A percentile compares a stretch with the other conserved stretches of the same genome.
Evolutionary conservation across 2,888 invertebrate species (phyloP).

Genomic region (Tortrix viridana): DNA sequence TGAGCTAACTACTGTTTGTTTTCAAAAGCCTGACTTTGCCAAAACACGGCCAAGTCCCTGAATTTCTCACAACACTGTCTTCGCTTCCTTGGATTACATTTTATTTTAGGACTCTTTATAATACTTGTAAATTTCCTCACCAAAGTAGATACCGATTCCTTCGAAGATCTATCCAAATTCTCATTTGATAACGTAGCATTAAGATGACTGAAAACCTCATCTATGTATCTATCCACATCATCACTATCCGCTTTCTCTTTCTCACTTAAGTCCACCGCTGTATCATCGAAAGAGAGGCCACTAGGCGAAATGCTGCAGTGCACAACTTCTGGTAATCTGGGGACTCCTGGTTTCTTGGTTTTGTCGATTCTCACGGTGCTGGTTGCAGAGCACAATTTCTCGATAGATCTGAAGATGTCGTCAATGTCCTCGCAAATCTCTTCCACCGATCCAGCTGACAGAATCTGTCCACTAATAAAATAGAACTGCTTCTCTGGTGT

Average conservation of each 20-base stretch:
- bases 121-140: conserved; percentile 69
- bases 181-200: conserved; percentile 53
- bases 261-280: conserved; percentile 45
- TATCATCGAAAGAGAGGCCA: conserved; percentile 71
- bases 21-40: conserved; percentile 51
- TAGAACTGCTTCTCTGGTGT: conserved; percentile 39
- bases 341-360: conserved; percentile 41
- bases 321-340: conserved; percentile 57
- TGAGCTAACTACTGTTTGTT: background rate
- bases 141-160: conserved; percentile 68
- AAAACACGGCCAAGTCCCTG: conserved; percentile 70
- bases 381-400: conserved; percentile 61
- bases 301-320: conserved; percentile 68
- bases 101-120: conserved; percentile 57
- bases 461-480: conserved; percentile 39
- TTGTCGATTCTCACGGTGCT: conserved; percentile 59
- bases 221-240: conserved; percentile 67
- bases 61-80: conserved; percentile 65
- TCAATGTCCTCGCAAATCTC: conserved; percentile 50
- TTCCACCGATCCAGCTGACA: conserved; percentile 40
- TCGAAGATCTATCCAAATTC: conserved; percentile 50
- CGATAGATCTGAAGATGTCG: conserved; percentile 72
- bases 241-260: conserved; percentile 54
- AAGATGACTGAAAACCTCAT: conserved; percentile 69
- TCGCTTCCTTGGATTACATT: conserved; percentile 59